A percentile compares a stretch with the other conserved stretches of the same genome.
These are phyloP conservation scores for Zosterops hypoxanthus DNA, from an alignment of 2,113 vertebrate genomes.

Conservation along the genomic window DNA sequence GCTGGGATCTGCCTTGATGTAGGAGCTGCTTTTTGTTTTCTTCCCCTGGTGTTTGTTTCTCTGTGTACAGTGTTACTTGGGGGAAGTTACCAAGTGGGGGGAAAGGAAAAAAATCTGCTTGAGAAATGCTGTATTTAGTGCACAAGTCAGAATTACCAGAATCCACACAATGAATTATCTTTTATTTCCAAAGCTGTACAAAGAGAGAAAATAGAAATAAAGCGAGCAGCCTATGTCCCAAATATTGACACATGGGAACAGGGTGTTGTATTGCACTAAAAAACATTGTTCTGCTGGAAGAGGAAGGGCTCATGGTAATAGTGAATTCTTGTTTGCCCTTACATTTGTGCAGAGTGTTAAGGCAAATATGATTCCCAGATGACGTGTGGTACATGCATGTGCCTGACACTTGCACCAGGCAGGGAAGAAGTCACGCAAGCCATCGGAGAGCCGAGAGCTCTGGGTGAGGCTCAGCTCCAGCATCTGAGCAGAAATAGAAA, in stretches of 20 bases:
- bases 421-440: conserved; percentile 25
- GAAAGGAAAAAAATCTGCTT: neutral
- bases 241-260: neutral
- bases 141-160: neutral
- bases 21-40: conserved; percentile 33
- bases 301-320: neutral
- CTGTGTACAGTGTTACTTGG: neutral
- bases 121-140: neutral
- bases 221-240: neutral
- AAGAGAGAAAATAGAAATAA: neutral
- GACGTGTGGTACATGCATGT: neutral
- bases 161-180: neutral
- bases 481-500: conserved; percentile 36
- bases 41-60: conserved; percentile 10
- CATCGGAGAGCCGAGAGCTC: neutral
- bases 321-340: neutral
- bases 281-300: neutral
- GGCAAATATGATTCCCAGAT: neutral
- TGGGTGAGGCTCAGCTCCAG: neutral
- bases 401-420: conserved; percentile 11
- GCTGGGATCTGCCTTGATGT: conserved; percentile 29
- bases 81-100: neutral
- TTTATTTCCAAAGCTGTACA: neutral
- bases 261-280: neutral
- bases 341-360: neutral